Base-by-base conservation (phyloP, 2,113 vertebrate species). In the Phrynocephalus versicolor region DNA sequence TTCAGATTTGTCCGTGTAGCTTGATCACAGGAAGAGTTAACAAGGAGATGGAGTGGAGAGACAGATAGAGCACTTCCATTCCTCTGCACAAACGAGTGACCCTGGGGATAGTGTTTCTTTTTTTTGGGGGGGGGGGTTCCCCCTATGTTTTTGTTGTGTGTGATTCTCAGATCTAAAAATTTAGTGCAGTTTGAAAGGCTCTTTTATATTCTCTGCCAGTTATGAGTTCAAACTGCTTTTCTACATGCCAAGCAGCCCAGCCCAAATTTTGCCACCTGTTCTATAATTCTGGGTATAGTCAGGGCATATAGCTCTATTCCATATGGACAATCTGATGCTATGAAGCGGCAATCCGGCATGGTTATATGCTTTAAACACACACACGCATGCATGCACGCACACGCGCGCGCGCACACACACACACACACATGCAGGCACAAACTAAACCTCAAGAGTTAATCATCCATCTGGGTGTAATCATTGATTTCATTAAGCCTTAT, bases 391-490 rank as follows among this genome's bases (percentile, higher is more conserved):
- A 72, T 19, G n/a, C 69, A 71, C 9, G 14, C 39, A 74, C 72
- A 74, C n/a, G n/a, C n/a, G n/a, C n/a, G n/a, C n/a, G n/a, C n/a
- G n/a, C 76, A 78, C 70, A 41, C 58, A 51, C 45, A 51, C 45
- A 51, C 27, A 95, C 45, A 75, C 45, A 76, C 27, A 72, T 19
- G n/a, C 69, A 71, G 16, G 14, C 39, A 74, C 72, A 74, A 6
- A 95, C 95, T 95, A 97, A 97, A 96, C 96, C 95, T 96, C 92
- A 89, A 94, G 94, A 97, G 96, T 96, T 97, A 97, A 97, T 97
- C 95, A 93, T 96, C 96, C 96, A 97, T 97, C 96, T 97, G 96
- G 96, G 96, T 97, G 95, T 95, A 96, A 97, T 97, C 96, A 97
- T 97, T 94, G 90, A 96, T 97, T 97, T 95, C 96, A 97, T 96